Evolutionary conservation across 2,888 invertebrate species (phyloP), one percentile per base, ranked within the genome.

Genomic region (Athrips mouffetella): DNA sequence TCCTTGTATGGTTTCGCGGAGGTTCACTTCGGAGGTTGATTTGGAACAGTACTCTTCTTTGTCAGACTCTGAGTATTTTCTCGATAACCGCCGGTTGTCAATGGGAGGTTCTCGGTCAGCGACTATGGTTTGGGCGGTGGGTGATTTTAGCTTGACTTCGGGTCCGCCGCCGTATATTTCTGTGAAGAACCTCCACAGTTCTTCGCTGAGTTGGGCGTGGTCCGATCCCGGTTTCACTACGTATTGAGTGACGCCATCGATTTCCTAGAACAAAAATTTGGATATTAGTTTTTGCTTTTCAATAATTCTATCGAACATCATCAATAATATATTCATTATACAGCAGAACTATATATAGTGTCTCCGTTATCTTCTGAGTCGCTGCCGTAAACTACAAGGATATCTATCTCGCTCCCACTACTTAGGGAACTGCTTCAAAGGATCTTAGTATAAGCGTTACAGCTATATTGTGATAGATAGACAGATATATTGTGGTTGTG

Each of bases 121-220:
- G 46, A 54, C 44, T 29, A 49, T 44, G 35, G 51, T 52, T 3
- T 51, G 58, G 2, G 49, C 48, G 45, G 45, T 47, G 1, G 80
- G 79, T 0, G 79, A 67, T 37, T 73, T 76, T 16, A 89, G 77
- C 3, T 62, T 69, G n/a, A 96, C 90, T 69, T 95, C 96, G 0
- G 98, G 98, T 0, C 98, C 98, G 1, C 98, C 97, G 7, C 96
- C 95, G 73, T 98, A 98, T 46, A 94, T 95, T 52, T 90, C 90
- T 46, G 92, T 90, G 73, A 98, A 94, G 83, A 96, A 97, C 57
- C 92, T 90, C 97, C 98, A 98, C 49, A 96, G 89, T 33, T 94
- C 94, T 62, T 94, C 93, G 59, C 95, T 94, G 37, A 98, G 90
- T 68, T 96, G 95, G 0, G 93, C 94, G 73, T 94, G 94, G 60